These are phyloP conservation scores for Nomada fabriciana DNA, from an alignment of 2,888 invertebrate genomes.

Conservation along the genomic window DNA sequence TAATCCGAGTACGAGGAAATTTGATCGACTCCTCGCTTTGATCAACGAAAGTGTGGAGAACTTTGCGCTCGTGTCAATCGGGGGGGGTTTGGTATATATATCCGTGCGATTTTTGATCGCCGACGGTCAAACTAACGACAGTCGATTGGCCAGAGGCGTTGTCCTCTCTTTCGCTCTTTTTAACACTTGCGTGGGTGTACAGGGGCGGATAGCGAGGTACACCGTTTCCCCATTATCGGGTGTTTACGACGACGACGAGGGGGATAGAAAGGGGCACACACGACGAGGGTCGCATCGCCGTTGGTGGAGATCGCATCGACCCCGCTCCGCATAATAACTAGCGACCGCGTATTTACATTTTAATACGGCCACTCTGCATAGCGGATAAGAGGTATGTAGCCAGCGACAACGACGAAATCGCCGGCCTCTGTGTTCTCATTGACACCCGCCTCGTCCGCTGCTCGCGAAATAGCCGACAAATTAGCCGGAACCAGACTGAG, in stretches of 20 bases:
- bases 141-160: not conserved
- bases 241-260: conserved; percentile 76
- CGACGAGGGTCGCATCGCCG: conserved; percentile 72
- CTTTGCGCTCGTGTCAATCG: too few relatives aligned
- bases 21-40: conserved; percentile 39
- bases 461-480: conserved; percentile 42
- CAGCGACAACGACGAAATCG: conserved; percentile 60
- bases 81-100: too few relatives aligned
- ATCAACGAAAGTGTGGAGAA: not conserved
- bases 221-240: conserved; percentile 80
- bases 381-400: conserved; percentile 69
- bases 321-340: conserved; percentile 77
- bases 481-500: conserved; percentile 15
- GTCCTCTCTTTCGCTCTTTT: conserved; percentile 45
- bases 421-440: conserved; percentile 41
- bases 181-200: conserved; percentile 57
- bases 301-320: conserved; percentile 74
- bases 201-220: conserved; percentile 71
- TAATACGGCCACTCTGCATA: conserved; percentile 77
- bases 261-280: conserved; percentile 58
- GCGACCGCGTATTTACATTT: conserved; percentile 79
- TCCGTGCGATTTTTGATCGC: conserved; percentile 55
- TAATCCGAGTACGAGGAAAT: conserved; percentile 23
- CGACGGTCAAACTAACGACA: conserved; percentile 35
- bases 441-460: conserved; percentile 30